phyloP scores from a whole-genome alignment of 2,888 invertebrate genomes.

The Aromia moschata region DNA sequence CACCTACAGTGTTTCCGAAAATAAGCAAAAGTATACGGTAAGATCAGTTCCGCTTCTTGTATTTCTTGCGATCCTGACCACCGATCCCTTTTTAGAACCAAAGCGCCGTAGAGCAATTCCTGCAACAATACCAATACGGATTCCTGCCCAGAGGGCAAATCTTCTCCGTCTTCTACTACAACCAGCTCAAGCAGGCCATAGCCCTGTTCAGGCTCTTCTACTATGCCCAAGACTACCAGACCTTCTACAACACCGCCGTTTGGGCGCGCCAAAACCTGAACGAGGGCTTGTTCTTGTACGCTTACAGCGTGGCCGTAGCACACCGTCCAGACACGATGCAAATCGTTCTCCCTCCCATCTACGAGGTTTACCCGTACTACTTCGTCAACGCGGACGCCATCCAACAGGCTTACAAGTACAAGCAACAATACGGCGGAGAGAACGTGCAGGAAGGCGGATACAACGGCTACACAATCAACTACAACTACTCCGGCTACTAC shows the following conservation, averaged over 20 bases:
- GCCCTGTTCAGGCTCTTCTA: conserved; percentile 73
- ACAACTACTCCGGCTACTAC: conserved; percentile 70
- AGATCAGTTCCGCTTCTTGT: no score
- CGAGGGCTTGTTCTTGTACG: conserved; percentile 74
- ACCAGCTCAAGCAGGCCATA: conserved; percentile 70
- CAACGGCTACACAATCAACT: conserved; percentile 67
- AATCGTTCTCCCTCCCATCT: conserved; percentile 73
- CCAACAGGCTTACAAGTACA: conserved; percentile 70
- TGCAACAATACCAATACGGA: conserved; percentile 66
- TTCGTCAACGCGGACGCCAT: conserved; percentile 75
- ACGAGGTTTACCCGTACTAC: conserved; percentile 76
- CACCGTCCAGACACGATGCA: conserved; percentile 71
- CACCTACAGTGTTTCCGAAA: conserved; percentile 68
- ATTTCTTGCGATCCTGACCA: no score
- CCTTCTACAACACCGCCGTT: conserved; percentile 73
- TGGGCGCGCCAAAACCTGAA: conserved; percentile 75
- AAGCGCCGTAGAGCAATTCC: conserved; percentile 62
- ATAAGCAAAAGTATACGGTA: conserved; percentile 62
- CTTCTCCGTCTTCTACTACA: conserved; percentile 70
- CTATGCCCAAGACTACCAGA: conserved; percentile 75
- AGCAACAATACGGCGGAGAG: conserved; percentile 62
- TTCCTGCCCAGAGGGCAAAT: conserved; percentile 68
- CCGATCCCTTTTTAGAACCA: conserved; percentile 59
- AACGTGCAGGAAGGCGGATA: conserved; percentile 41
- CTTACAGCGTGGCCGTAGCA: conserved; percentile 70